Conservation (phyloP, 2,888 invertebrate genomes). For the Chironomus tentans region DNA sequence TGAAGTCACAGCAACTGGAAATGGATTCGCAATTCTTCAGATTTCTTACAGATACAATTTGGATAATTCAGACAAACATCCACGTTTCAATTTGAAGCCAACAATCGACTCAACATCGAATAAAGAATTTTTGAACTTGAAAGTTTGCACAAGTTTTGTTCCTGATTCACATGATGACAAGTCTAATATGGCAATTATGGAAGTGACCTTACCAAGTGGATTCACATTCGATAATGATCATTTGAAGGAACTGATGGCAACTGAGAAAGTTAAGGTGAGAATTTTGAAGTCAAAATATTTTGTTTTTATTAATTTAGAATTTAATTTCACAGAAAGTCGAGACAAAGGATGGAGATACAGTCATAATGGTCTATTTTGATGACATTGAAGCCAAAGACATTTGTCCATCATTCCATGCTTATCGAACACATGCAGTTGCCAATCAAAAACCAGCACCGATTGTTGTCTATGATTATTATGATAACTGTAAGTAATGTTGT, state of each 20-base stretch:
- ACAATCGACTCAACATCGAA: background rate
- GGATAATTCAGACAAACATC: background rate
- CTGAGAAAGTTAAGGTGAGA: too few species aligned
- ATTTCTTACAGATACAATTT: conserved; percentile 20
- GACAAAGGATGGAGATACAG: conserved; percentile 53
- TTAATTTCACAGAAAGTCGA: conserved; percentile 57
- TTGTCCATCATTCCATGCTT: conserved; percentile 81
- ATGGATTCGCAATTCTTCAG: conserved; percentile 19
- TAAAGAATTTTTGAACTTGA: conserved; percentile 9
- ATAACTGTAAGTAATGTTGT: conserved; percentile 61
- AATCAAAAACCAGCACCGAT: conserved; percentile 80
- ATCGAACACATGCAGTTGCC: conserved; percentile 75
- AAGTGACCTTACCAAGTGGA: conserved; percentile 82
- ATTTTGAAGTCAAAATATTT: too few species aligned
- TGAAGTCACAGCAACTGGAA: conserved; percentile 10
- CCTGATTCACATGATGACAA: conserved; percentile 42
- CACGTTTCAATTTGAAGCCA: background rate
- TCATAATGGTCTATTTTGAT: conserved; percentile 64
- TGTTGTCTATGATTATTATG: conserved; percentile 83
- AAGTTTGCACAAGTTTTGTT: conserved; percentile 33
- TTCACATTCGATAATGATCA: conserved; percentile 72
- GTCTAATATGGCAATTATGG: conserved; percentile 80
- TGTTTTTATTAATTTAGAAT: conserved; percentile 25
- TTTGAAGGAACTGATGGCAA: conserved; percentile 49
- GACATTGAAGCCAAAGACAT: conserved; percentile 57